These are phyloP conservation scores for Tetragonula clypearis DNA, from an alignment of 1,140 invertebrate species.

Conservation along the genomic window DNA sequence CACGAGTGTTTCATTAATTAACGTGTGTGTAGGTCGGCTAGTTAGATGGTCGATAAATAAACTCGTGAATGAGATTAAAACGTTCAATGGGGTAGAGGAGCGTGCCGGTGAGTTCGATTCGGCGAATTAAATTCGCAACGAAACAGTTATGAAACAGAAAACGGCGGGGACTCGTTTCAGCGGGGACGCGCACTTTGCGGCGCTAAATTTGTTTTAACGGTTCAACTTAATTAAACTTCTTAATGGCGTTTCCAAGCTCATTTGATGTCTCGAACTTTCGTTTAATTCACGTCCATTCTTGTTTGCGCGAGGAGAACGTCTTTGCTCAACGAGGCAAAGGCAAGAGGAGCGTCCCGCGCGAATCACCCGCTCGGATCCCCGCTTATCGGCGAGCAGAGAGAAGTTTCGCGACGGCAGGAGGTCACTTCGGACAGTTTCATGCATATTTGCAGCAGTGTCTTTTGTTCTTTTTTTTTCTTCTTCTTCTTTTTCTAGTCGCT, in stretches of 20 bases:
- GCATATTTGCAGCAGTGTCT: neutral
- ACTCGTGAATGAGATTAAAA: neutral
- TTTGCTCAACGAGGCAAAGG: neutral
- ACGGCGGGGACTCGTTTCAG: neutral
- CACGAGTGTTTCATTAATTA: neutral
- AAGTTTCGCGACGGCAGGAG: neutral
- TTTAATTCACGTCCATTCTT: conserved; percentile 25
- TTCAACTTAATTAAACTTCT: conserved; percentile 41
- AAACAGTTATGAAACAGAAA: neutral
- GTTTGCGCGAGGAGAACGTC: conserved; percentile 19
- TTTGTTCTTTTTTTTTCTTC: too few relatives aligned
- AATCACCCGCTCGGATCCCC: neutral
- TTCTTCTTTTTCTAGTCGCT: neutral
- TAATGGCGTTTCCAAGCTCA: conserved; percentile 25
- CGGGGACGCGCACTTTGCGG: neutral
- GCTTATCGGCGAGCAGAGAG: neutral
- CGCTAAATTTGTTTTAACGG: conserved; percentile 10
- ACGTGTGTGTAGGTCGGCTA: neutral
- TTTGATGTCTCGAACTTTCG: conserved; percentile 16
- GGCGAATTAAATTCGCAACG: neutral
- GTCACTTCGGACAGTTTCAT: too few relatives aligned
- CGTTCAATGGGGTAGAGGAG: neutral
- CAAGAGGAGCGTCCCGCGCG: too few relatives aligned
- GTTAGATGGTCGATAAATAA: neutral
- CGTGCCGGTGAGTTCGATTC: neutral